These are phyloP conservation scores for Sardina pilchardus DNA, from an alignment of 2,113 vertebrate genomes.

Conservation along the genomic window DNA sequence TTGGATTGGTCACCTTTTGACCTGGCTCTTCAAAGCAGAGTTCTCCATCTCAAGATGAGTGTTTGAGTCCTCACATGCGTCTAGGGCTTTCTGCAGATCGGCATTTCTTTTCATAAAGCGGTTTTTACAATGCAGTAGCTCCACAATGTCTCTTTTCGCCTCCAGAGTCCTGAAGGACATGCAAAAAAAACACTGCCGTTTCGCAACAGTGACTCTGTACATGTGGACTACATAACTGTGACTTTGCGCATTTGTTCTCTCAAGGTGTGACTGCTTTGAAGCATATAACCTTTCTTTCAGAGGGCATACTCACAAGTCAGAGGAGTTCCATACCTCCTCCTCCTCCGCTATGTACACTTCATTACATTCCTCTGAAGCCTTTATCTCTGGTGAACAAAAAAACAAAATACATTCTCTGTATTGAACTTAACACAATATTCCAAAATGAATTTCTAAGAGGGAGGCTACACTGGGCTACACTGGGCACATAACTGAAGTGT, in stretches of 20 bases:
- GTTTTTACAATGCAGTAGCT: slow-evolving; percentile 30
- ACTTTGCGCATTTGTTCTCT: background rate
- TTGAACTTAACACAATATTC: background rate
- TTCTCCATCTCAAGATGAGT: slow-evolving; percentile 31
- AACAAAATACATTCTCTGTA: background rate
- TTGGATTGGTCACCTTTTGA: slow-evolving; percentile 2
- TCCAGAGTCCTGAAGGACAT: slow-evolving; percentile 7
- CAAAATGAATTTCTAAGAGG: slow-evolving; percentile 30
- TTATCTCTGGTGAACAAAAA: background rate
- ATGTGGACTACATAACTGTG: background rate
- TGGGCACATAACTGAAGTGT: too few species aligned
- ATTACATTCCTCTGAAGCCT: slow-evolving; percentile 8
- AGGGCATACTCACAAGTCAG: slow-evolving; percentile 23
- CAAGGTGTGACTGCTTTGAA: background rate
- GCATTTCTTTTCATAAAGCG: slow-evolving; percentile 33
- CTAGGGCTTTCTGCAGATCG: slow-evolving; percentile 31
- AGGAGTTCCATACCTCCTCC: slow-evolving; percentile 4
- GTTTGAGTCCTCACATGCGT: slow-evolving; percentile 37
- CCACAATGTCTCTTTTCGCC: slow-evolving; percentile 9
- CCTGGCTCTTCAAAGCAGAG: slow-evolving; percentile 28
- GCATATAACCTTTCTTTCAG: background rate
- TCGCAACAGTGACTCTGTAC: background rate
- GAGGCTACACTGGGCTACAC: background rate
- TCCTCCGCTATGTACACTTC: slow-evolving; percentile 21
- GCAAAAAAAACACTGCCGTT: background rate